Base-by-base conservation (phyloP, 2,797 vertebrate genomes). In the Sciaenops ocellatus region DNA sequence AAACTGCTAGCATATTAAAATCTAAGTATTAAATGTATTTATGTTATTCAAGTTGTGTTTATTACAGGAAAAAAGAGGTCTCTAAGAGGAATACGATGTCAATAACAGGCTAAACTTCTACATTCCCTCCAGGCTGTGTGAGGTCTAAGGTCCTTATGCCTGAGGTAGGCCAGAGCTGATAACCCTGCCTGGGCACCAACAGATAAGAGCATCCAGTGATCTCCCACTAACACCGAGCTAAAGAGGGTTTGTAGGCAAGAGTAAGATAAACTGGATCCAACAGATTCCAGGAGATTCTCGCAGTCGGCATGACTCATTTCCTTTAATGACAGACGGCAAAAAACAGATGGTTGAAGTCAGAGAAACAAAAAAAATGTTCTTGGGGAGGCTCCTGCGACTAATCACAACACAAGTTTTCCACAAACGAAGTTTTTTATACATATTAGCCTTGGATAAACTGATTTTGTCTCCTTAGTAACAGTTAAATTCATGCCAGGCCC, bases 121-220 rank as follows among this genome's bases (percentile, higher is more conserved):
- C n/a, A 50, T 76, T 48, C 54, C 61, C 15, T 57, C 12, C 55
- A 42, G 75, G 61, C 68, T 87, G 90, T 92, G 92, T 92, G 92
- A 85, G 92, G 93, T 90, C 93, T 76, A 74, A 76, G 70, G 73
- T 80, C 83, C 82, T 82, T 80, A 46, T 73, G 76, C 68, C 83
- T 89, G 85, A 93, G 83, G 74, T 68, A 85, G 87, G 84, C 79
- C 91, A 90, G 89, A 86, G 84, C 85, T 86, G 94, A 94, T 93
- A 93, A 90, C 87, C 85, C 74, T 0, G 67, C 83, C 79, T 73
- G 68, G 85, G 71, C 86, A 89, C 57, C 65, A 24, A 20, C 74
- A 87, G 94, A 95, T 94, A 95, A 94, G 82, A 79, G 63, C 13
- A 24, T 72, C 89, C 87, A 76, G 78, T 88, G 79, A 83, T 81